Percentiles rank a stretch among this genome's conserved stretches.
These are phyloP conservation scores for Guaruba guarouba DNA, from an alignment of 2,113 vertebrate species.

Conservation along the genomic window DNA sequence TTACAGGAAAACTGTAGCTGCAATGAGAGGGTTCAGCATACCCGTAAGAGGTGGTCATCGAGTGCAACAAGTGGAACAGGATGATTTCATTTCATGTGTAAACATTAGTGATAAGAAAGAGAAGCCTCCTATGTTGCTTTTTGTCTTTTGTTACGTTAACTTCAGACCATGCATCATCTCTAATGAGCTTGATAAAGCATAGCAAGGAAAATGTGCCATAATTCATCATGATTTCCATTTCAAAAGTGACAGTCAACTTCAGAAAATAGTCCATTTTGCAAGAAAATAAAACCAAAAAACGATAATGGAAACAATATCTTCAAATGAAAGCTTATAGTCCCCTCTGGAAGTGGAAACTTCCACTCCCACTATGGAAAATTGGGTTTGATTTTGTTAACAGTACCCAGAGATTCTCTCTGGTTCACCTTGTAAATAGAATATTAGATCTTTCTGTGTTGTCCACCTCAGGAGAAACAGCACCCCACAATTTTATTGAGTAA, in stretches of 20 bases:
- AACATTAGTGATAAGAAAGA: constrained; percentile 29
- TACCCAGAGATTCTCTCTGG: not conserved
- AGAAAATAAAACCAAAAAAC: constrained; percentile 3
- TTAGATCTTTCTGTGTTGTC: not conserved
- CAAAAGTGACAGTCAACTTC: constrained; percentile 68
- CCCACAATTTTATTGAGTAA: constrained; percentile 26
- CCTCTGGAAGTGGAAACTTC: not conserved
- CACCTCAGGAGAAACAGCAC: not conserved
- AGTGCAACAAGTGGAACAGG: constrained; percentile 28
- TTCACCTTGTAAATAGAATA: not conserved
- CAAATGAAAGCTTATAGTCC: not conserved
- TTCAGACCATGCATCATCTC: constrained; percentile 74
- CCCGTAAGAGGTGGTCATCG: not conserved
- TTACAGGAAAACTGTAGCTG: not conserved
- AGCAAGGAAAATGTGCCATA: constrained; percentile 67
- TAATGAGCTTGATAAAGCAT: constrained; percentile 78
- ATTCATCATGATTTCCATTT: constrained; percentile 76
- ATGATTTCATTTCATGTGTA: constrained; percentile 37
- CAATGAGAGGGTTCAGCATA: not conserved
- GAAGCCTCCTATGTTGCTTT: not conserved
- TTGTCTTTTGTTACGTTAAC: constrained; percentile 58
- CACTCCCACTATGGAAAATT: not conserved
- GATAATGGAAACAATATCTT: constrained; percentile 14
- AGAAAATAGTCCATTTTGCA: constrained; percentile 60
- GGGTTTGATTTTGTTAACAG: not conserved